These are phyloP conservation scores for Drosophila parvula DNA, from an alignment of 1,140 invertebrate species.

Conservation along the genomic window DNA sequence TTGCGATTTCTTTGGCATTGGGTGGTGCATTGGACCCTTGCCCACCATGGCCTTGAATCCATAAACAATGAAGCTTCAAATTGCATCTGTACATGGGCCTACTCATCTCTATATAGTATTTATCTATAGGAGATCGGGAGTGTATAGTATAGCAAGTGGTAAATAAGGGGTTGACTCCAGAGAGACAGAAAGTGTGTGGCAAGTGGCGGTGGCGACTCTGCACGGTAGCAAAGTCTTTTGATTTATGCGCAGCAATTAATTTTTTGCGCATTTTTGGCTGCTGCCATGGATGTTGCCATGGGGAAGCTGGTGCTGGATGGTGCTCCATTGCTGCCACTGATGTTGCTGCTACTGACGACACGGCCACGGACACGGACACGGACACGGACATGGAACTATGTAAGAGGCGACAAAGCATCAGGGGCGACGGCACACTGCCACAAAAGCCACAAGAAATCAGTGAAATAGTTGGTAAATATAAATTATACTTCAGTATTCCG, in stretches of 20 bases:
- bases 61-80: conserved; percentile 48
- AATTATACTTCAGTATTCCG: background rate
- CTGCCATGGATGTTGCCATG: conserved; percentile 60
- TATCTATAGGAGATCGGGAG: conserved; percentile 24
- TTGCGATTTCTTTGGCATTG: conserved; percentile 18
- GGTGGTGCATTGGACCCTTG: conserved; percentile 34
- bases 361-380: conserved; percentile 53
- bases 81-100: conserved; percentile 7
- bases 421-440: conserved; percentile 23
- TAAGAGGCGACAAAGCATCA: conserved; percentile 66
- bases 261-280: conserved; percentile 76
- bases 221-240: conserved; percentile 75
- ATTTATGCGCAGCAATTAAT: conserved; percentile 82
- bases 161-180: conserved; percentile 1
- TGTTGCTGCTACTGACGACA: conserved; percentile 27
- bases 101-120: background rate
- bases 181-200: background rate
- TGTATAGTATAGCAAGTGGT: conserved; percentile 19
- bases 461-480: no score
- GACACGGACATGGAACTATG: conserved; percentile 68
- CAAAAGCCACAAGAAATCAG: no score
- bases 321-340: conserved; percentile 7
- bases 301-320: conserved; percentile 53
- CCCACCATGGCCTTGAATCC: conserved; percentile 53
- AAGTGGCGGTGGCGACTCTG: conserved; percentile 35